Evolutionary conservation across 2,113 vertebrate species (phyloP).

Genomic region (Myanophis thanlyinensis): DNA sequence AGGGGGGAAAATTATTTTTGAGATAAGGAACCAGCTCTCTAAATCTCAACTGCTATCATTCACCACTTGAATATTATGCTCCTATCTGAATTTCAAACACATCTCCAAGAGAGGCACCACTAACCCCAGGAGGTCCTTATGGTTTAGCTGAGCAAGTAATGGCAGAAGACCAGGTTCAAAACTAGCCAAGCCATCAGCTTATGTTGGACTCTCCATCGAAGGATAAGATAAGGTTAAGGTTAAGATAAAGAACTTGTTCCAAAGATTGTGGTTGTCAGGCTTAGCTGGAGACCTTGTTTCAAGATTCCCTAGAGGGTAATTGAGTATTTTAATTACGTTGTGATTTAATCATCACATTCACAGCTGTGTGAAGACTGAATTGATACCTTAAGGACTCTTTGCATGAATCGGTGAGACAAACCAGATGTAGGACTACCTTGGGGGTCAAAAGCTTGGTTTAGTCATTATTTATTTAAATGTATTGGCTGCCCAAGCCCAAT

Average conservation of each 20-base stretch:
- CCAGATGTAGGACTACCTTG: neutral
- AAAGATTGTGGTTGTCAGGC: neutral
- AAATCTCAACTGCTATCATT: neutral
- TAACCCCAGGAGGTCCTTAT: neutral
- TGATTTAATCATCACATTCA: neutral
- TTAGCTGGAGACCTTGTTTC: neutral
- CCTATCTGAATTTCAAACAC: neutral
- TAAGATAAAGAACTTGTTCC: neutral
- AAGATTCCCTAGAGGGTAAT: neutral
- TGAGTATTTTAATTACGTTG: neutral
- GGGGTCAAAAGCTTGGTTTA: neutral
- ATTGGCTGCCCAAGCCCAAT: neutral
- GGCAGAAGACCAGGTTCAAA: neutral
- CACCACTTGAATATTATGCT: neutral
- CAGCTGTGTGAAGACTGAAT: neutral
- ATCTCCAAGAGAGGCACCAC: neutral
- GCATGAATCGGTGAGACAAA: neutral
- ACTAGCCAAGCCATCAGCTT: neutral
- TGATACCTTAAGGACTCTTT: neutral
- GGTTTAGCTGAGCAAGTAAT: neutral
- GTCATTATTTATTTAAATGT: neutral
- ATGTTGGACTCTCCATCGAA: neutral
- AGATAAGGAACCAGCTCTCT: neutral
- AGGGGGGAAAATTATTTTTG: conserved; percentile 50
- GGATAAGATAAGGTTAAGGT: no score